phyloP scores from a whole-genome alignment of 30 jellyfish, hydroid and myxozoan species.

The Hydra vulgaris region DNA sequence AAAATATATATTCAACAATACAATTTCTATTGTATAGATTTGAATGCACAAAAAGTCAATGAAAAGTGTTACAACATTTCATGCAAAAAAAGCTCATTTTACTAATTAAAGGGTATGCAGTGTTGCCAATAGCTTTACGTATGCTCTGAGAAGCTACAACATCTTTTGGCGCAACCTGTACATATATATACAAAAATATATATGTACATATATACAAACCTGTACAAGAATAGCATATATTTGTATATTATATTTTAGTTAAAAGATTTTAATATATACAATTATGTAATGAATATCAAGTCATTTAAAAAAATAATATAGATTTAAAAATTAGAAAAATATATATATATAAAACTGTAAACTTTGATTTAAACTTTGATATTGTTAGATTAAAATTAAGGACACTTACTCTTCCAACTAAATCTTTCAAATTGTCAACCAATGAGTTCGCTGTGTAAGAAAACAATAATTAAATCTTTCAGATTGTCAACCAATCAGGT shows the following conservation, averaged over 20 bases:
- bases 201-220: no score
- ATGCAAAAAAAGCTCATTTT: background rate
- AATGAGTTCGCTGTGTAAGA: slow-evolving; percentile 15
- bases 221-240: no score
- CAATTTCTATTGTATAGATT: no score
- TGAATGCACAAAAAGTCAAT: background rate
- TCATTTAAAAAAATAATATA: background rate
- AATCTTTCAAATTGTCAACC: slow-evolving; percentile 18
- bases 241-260: no score
- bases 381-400: no score
- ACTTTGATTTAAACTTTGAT: no score
- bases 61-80: background rate
- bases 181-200: no score
- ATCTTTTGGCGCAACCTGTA: slow-evolving; percentile 26
- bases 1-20: no score
- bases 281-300: no score
- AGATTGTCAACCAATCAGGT: background rate
- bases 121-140: slow-evolving; percentile 11
- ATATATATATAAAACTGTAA: no score
- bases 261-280: no score
- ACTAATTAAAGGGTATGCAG: background rate
- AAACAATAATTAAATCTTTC: background rate
- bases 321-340: no score
- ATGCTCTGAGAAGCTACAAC: slow-evolving; percentile 1
- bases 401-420: slow-evolving; percentile 1